These are phyloP conservation scores for Chrysodeixis includens DNA, from an alignment of 2,888 invertebrate genomes.

Conservation along the genomic window DNA sequence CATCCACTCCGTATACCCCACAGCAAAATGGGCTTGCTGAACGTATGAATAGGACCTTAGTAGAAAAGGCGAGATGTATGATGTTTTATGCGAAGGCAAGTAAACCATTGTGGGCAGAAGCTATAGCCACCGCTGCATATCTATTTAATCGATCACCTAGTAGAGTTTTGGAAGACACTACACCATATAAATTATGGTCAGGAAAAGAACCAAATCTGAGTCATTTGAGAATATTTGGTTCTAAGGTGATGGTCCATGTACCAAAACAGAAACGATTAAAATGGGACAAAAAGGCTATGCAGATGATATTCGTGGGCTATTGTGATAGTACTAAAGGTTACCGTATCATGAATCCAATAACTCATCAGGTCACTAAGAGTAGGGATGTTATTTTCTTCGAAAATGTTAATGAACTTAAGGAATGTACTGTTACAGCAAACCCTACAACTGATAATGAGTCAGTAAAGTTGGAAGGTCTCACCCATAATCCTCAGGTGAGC, in stretches of 20 bases:
- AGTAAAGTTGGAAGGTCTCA: background rate
- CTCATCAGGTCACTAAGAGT: too few relatives aligned
- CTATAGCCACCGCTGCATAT: slow-evolving; percentile 15
- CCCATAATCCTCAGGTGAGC: background rate
- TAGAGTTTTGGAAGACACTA: background rate
- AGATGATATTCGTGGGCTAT: too few relatives aligned
- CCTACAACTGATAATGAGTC: background rate
- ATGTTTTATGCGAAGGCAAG: background rate
- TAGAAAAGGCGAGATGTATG: slow-evolving; percentile 15
- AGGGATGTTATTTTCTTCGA: slow-evolving; percentile 18
- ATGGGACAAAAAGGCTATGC: too few relatives aligned
- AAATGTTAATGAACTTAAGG: background rate
- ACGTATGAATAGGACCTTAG: slow-evolving; percentile 13
- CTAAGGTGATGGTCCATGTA: too few relatives aligned
- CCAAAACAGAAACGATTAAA: too few relatives aligned
- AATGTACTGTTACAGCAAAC: background rate
- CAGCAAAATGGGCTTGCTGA: slow-evolving; percentile 15
- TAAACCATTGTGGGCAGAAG: slow-evolving; percentile 16
- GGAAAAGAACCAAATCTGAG: too few relatives aligned
- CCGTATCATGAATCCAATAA: too few relatives aligned
- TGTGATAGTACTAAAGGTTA: too few relatives aligned
- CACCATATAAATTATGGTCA: too few relatives aligned
- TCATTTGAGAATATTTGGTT: too few relatives aligned
- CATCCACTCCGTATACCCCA: slow-evolving; percentile 8
- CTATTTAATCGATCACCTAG: slow-evolving; percentile 11